Conservation (phyloP, 2,888 invertebrate species). For the Drosophila kanekoi region DNA sequence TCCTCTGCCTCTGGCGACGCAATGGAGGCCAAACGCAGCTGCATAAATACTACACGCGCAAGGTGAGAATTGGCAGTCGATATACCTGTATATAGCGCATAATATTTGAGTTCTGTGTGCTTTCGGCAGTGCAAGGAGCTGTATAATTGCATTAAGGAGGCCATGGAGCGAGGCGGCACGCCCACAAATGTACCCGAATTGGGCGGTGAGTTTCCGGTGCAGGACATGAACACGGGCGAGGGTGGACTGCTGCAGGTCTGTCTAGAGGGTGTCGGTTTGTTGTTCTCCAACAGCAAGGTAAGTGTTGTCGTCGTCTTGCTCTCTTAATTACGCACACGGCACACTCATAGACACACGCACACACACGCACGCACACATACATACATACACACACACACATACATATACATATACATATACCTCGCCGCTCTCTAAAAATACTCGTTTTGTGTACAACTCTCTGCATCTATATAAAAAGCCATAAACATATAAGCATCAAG, state of each 20-base stretch:
- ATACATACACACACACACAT: slow-evolving; percentile 11
- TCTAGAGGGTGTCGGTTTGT: slow-evolving; percentile 99
- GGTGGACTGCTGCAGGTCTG: slow-evolving; percentile 99
- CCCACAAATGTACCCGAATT: slow-evolving; percentile 85
- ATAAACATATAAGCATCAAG: slow-evolving; percentile 57
- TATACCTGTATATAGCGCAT: not conserved
- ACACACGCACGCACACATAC: slow-evolving; percentile 16
- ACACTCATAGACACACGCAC: slow-evolving; percentile 28
- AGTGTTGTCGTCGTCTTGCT: slow-evolving; percentile 70
- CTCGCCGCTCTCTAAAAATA: slow-evolving; percentile 63
- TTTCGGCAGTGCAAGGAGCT: slow-evolving; percentile 95
- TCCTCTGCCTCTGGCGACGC: slow-evolving; percentile 98
- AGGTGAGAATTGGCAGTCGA: slow-evolving; percentile 87
- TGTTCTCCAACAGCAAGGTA: slow-evolving; percentile 99
- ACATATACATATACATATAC: slow-evolving; percentile 17
- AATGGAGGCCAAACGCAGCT: slow-evolving; percentile 97
- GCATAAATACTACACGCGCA: slow-evolving; percentile 99
- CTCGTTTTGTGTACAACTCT: slow-evolving; percentile 64
- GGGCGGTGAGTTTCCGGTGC: slow-evolving; percentile 99
- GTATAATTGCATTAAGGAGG: slow-evolving; percentile 99
- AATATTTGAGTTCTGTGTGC: slow-evolving; percentile 14
- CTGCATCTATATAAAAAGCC: slow-evolving; percentile 59
- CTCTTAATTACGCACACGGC: slow-evolving; percentile 1
- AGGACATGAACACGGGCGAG: slow-evolving; percentile 98
- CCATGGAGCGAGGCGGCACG: slow-evolving; percentile 97